Base-by-base conservation (phyloP, 2,113 vertebrate species). In the human (Homo sapiens) region DNA sequence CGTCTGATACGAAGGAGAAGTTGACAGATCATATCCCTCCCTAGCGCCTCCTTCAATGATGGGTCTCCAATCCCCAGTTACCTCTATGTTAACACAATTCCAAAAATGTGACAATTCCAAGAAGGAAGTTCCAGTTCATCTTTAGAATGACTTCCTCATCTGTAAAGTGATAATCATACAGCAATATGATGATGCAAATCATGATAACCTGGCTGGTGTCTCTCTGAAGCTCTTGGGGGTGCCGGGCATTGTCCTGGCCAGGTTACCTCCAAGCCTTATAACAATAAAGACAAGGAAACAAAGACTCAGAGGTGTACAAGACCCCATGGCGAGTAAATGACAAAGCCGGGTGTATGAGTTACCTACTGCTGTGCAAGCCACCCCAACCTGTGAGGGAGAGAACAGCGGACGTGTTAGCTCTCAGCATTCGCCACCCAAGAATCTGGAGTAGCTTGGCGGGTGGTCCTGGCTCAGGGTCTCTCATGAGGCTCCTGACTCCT, bases 241-340 rank as follows among this genome's bases (percentile, higher is more conserved):
- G 3, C 7, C 1, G 0, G 50, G 50, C n/a, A 75, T 14, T 8
- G 25, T 27, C 11, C n/a, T 40, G 50, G 22, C 32, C 16, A 30
- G 7, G 6, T 32, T 2, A 30, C 25, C 68, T 22, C 81, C 38
- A 40, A 10, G 25, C 14, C 57, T 43, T 57, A 9, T 17, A 38
- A 38, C 20, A 43, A 38, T 64, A 64, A 64, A 11, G 61, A 30
- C 13, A 14, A 64, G 27, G 27, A 64, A 64, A 32, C 7, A 72
- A 38, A 73, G 45, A 55, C 68, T 75, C 86, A 57, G 68, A 12
- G n/a, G 10, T 73, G 17, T 22, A 17, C 35, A 17, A 38, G 64
- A 5, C 30, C 14, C 3, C 27, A 27, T 0, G 3, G n/a, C 3
- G 5, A 70, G 48, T 25, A n/a, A 55, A 6, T 6, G 35, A 8